A percentile compares a stretch with the other conserved stretches of the same genome.
These are phyloP conservation scores for Luperina testacea DNA, from an alignment of 2,888 invertebrate genomes.

Conservation along the genomic window DNA sequence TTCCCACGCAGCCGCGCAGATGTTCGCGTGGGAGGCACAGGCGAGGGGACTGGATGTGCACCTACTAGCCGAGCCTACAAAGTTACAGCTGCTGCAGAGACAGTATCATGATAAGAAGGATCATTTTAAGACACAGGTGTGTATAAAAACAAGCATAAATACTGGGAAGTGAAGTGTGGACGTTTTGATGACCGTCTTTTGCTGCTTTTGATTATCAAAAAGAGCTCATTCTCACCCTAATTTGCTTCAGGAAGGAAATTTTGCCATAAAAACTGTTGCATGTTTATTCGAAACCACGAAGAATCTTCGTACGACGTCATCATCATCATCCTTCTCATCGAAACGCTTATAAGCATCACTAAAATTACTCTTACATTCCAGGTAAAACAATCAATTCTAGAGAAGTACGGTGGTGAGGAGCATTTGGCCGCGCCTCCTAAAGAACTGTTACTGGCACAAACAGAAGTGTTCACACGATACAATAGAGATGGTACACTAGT, in stretches of 20 bases:
- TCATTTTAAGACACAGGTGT: slow-evolving; percentile 95
- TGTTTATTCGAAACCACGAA: background rate
- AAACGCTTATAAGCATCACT: background rate
- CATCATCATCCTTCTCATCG: background rate
- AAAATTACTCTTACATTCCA: slow-evolving; percentile 83
- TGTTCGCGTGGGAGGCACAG: slow-evolving; percentile 99
- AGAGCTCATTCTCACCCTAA: too few species aligned
- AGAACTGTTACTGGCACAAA: slow-evolving; percentile 97
- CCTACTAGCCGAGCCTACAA: slow-evolving; percentile 99
- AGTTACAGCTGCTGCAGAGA: slow-evolving; percentile 96
- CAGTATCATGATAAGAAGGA: slow-evolving; percentile 97
- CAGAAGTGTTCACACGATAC: slow-evolving; percentile 98
- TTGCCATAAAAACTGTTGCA: background rate
- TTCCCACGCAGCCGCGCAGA: slow-evolving; percentile 96
- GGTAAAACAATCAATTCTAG: slow-evolving; percentile 95
- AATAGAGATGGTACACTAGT: slow-evolving; percentile 97
- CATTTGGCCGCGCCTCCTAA: slow-evolving; percentile 96
- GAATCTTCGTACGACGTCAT: background rate
- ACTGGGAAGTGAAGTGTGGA: background rate
- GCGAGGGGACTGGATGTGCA: slow-evolving; percentile 98
- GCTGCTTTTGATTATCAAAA: too few species aligned
- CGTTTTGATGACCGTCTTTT: background rate
- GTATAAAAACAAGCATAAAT: background rate
- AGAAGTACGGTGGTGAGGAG: slow-evolving; percentile 98
- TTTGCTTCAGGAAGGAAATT: background rate